Evolutionary conservation across 92 coral and sea anemone species (phyloP).

Genomic region (Muricea muricata): DNA sequence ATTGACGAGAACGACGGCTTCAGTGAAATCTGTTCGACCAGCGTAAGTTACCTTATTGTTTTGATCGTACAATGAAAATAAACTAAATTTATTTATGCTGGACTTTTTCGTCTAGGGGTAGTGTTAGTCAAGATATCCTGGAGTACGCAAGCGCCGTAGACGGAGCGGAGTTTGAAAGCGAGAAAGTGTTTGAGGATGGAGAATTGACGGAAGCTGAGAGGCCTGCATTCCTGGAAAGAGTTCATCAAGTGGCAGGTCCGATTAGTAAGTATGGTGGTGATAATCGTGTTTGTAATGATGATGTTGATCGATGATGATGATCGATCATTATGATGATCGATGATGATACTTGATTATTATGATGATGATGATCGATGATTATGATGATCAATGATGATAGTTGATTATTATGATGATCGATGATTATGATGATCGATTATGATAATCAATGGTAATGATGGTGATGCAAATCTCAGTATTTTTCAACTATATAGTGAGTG

Average conservation of each 20-base stretch:
- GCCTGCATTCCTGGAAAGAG: conserved; percentile 80
- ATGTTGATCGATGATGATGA: background rate
- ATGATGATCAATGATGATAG: background rate
- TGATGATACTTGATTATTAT: background rate
- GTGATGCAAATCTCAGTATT: background rate
- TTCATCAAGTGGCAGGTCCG: conserved; percentile 70
- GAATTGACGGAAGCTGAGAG: conserved; percentile 63
- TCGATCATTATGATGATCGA: background rate
- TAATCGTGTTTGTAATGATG: background rate
- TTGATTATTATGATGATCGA: background rate
- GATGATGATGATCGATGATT: background rate
- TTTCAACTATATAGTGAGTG: background rate
- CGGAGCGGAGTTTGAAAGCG: conserved; percentile 94
- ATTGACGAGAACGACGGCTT: background rate
- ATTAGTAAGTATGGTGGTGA: conserved; percentile 60
- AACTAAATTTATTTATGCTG: background rate
- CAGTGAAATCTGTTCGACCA: background rate
- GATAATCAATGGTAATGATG: background rate
- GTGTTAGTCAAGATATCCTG: conserved; percentile 41
- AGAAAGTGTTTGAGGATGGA: conserved; percentile 76
- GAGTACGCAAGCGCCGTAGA: conserved; percentile 72
- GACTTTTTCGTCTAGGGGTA: background rate
- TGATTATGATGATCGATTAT: background rate
- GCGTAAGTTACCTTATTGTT: conserved; percentile 13
- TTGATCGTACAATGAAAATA: too few relatives aligned